Conservation (phyloP, 2,888 invertebrate genomes). For the Suillia variegata region DNA sequence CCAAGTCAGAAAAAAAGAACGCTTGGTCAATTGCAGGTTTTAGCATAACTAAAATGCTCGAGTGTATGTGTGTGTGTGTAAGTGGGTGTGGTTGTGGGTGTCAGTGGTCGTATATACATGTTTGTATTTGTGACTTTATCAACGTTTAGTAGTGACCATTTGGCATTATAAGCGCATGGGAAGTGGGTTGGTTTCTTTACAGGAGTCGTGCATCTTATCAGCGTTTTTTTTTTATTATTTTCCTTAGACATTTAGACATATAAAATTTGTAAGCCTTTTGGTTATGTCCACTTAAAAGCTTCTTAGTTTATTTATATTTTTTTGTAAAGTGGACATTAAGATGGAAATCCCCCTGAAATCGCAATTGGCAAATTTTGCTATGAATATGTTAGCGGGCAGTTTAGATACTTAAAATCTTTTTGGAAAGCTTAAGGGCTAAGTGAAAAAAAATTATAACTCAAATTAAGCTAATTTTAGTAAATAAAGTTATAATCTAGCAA, state of each 20-base stretch:
- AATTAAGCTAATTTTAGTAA: too few species aligned
- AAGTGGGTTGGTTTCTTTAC: neutral
- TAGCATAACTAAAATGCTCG: neutral
- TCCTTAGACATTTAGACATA: neutral
- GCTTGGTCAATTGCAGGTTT: conserved; percentile 1
- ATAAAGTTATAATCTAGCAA: too few species aligned
- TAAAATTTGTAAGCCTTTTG: conserved; percentile 9
- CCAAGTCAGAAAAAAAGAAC: too few species aligned
- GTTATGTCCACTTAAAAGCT: neutral
- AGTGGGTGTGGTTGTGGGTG: neutral
- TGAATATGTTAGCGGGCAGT: conserved; percentile 38
- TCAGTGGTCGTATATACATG: neutral
- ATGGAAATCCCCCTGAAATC: too few species aligned
- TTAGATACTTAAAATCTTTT: conserved; percentile 28
- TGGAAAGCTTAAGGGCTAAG: too few species aligned
- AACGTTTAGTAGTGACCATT: conserved; percentile 31
- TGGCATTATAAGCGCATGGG: conserved; percentile 1
- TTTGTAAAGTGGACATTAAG: too few species aligned
- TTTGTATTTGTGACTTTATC: conserved; percentile 29
- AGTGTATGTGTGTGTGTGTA: neutral
- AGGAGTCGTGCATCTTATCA: neutral
- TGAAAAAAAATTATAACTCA: too few species aligned
- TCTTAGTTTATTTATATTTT: neutral
- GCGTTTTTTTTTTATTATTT: neutral
- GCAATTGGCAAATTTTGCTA: conserved; percentile 19